Percentiles rank a stretch among this genome's conserved stretches.
phyloP scores from a whole-genome alignment of 2,113 vertebrate species.

The Chrysemys picta region DNA sequence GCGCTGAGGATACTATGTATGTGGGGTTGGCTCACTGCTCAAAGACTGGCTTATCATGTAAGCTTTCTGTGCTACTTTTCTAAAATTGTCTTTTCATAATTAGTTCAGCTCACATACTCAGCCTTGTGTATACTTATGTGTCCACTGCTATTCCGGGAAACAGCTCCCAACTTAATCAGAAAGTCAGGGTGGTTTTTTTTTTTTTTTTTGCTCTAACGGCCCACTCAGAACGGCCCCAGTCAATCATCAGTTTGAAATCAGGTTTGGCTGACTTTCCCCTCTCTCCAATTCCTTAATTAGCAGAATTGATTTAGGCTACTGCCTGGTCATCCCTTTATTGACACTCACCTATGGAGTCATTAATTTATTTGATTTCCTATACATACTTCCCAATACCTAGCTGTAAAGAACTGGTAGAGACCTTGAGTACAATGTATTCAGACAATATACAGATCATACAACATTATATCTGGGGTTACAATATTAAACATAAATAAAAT shows the following conservation, averaged over 20 bases:
- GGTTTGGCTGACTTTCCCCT: neutral
- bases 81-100: neutral
- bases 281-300: neutral
- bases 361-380: neutral
- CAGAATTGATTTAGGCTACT: neutral
- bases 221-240: neutral
- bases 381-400: neutral
- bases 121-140: neutral
- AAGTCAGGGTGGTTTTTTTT: neutral
- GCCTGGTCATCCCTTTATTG: neutral
- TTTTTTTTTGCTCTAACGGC: constrained; percentile 24
- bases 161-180: constrained; percentile 54
- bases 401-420: neutral
- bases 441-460: neutral
- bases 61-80: neutral
- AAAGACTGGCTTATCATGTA: neutral
- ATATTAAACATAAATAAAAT: neutral
- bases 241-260: constrained; percentile 15
- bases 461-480: neutral
- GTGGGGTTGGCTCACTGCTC: neutral
- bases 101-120: neutral
- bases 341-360: neutral
- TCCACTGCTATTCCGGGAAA: constrained; percentile 40
- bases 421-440: neutral
- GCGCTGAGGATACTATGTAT: neutral